These are phyloP conservation scores for Heliconius hewitsoni DNA, from an alignment of 1,140 invertebrate species.

Conservation along the genomic window DNA sequence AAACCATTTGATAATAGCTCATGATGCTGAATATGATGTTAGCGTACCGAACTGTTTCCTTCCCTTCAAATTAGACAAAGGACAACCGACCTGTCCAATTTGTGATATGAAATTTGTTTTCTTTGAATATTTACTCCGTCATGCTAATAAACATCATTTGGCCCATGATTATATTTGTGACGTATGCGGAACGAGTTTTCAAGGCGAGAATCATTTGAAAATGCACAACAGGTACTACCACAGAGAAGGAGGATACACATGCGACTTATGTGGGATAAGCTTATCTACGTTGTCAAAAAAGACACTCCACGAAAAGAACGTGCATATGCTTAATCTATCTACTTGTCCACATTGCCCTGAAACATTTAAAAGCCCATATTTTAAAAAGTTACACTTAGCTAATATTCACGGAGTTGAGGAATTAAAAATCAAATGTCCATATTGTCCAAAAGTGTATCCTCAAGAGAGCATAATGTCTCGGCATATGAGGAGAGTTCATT, in stretches of 20 bases:
- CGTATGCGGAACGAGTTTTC: slow-evolving; percentile 71
- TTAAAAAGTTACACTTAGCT: slow-evolving; percentile 70
- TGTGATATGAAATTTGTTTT: slow-evolving; percentile 72
- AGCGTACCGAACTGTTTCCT: slow-evolving; percentile 68
- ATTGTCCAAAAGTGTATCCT: slow-evolving; percentile 67
- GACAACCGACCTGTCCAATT: slow-evolving; percentile 63
- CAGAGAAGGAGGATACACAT: slow-evolving; percentile 66
- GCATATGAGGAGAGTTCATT: slow-evolving; percentile 71
- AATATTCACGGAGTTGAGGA: slow-evolving; percentile 72
- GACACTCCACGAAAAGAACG: slow-evolving; percentile 68
- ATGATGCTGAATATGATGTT: slow-evolving; percentile 72
- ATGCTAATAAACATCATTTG: slow-evolving; percentile 71
- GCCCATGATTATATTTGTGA: slow-evolving; percentile 73
- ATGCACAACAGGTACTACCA: slow-evolving; percentile 76
- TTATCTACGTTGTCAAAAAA: slow-evolving; percentile 67
- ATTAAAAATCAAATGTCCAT: slow-evolving; percentile 68
- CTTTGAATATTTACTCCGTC: slow-evolving; percentile 69
- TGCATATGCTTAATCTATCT: slow-evolving; percentile 62
- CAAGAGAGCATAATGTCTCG: slow-evolving; percentile 74
- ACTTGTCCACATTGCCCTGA: slow-evolving; percentile 68
- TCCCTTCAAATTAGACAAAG: slow-evolving; percentile 67
- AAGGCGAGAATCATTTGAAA: slow-evolving; percentile 71
- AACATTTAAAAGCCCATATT: slow-evolving; percentile 70
- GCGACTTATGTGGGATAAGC: slow-evolving; percentile 60
- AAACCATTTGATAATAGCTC: slow-evolving; percentile 71